These are phyloP conservation scores for Melolontha melolontha DNA, from an alignment of 2,888 invertebrate genomes.

Conservation along the genomic window DNA sequence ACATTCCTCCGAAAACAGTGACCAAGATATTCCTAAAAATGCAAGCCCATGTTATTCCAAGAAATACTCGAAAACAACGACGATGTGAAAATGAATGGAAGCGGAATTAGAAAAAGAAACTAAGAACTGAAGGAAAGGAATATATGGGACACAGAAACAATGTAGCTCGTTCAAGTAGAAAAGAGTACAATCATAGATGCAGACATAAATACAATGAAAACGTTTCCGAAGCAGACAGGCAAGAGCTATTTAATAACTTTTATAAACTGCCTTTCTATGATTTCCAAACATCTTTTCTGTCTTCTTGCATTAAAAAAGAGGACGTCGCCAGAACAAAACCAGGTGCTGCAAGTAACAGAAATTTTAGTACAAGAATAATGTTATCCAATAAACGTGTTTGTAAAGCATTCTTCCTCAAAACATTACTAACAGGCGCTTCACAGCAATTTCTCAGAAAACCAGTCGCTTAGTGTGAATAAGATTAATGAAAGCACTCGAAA, in stretches of 20 bases:
- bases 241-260: too few relatives aligned
- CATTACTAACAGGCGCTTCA: constrained; percentile 32
- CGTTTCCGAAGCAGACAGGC: too few relatives aligned
- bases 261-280: too few relatives aligned
- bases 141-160: too few relatives aligned
- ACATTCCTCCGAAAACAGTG: constrained; percentile 1
- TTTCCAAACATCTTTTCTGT: neutral
- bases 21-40: constrained; percentile 1
- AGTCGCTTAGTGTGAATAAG: constrained; percentile 15
- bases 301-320: constrained; percentile 10
- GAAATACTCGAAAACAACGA: neutral
- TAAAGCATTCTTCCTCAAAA: constrained; percentile 37
- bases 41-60: constrained; percentile 8
- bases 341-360: constrained; percentile 5
- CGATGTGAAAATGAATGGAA: constrained; percentile 7
- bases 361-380: constrained; percentile 20
- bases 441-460: constrained; percentile 30
- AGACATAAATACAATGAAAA: too few relatives aligned
- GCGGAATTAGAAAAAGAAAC: neutral
- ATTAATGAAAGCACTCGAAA: neutral
- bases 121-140: too few relatives aligned
- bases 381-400: constrained; percentile 26
- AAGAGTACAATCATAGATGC: too few relatives aligned
- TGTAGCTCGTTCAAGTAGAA: too few relatives aligned
- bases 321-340: too few relatives aligned